Evolutionary conservation across 1,140 invertebrate genomes (phyloP).

Genomic region (Aphaenogaster ashmeadi): DNA sequence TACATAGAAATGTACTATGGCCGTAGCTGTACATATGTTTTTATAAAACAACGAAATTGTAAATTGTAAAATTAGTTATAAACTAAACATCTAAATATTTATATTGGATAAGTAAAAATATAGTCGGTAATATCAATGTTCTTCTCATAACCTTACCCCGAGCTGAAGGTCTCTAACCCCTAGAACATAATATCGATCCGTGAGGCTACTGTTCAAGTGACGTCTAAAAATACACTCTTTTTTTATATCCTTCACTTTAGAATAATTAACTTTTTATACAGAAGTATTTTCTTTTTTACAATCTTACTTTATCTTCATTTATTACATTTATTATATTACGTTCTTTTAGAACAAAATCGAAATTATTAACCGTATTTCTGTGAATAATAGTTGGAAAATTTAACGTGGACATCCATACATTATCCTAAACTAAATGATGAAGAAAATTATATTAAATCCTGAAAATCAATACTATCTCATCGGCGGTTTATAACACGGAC

Average conservation of each 20-base stretch:
- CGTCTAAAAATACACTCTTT: neutral
- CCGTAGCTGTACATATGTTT: neutral
- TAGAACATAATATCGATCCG: slow-evolving; percentile 6
- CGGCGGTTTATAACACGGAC: neutral
- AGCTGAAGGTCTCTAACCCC: neutral
- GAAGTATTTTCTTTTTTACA: neutral
- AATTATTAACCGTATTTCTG: neutral
- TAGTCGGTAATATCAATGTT: slow-evolving; percentile 19
- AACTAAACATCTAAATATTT: neutral
- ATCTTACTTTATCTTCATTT: slow-evolving; percentile 17
- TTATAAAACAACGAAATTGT: neutral
- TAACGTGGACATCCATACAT: neutral
- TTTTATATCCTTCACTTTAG: neutral
- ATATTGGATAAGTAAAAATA: neutral
- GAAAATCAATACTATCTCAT: slow-evolving; percentile 8
- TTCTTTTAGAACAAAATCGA: neutral
- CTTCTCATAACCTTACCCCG: neutral
- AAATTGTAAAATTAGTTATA: slow-evolving; percentile 4
- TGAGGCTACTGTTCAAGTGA: neutral
- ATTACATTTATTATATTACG: neutral
- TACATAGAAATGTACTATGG: neutral
- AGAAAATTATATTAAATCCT: slow-evolving; percentile 1
- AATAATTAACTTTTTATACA: slow-evolving; percentile 1
- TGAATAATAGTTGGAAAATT: neutral
- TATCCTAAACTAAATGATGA: slow-evolving; percentile 8